Evolutionary conservation across 2,113 vertebrate species (phyloP).

Genomic region (Psilopsiagon aurifrons): DNA sequence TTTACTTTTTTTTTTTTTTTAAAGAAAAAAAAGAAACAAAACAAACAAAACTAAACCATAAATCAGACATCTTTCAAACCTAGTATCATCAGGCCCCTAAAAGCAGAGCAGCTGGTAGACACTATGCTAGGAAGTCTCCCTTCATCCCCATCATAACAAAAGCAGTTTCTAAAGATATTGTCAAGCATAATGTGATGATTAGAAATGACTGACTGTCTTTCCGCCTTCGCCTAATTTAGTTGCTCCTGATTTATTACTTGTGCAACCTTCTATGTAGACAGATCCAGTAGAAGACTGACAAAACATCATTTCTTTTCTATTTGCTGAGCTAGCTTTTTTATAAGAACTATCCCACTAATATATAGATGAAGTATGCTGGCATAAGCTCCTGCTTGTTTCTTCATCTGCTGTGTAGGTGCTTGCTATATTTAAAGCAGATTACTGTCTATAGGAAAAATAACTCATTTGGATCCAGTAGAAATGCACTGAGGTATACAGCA

Average conservation of each 20-base stretch:
- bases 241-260: constrained; percentile 22
- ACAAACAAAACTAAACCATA: not conserved
- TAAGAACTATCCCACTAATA: not conserved
- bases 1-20: not conserved
- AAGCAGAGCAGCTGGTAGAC: not conserved
- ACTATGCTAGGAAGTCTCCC: not conserved
- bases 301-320: not conserved
- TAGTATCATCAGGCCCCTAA: not conserved
- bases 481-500: not conserved
- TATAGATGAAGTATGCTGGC: not conserved
- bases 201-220: constrained; percentile 9
- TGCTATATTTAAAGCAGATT: constrained; percentile 43
- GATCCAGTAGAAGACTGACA: not conserved
- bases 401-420: not conserved
- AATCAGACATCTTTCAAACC: not conserved
- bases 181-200: not conserved
- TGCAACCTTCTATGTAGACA: not conserved
- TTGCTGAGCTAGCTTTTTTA: constrained; percentile 3
- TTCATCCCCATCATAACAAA: not conserved
- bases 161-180: not conserved
- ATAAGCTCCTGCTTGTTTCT: not conserved
- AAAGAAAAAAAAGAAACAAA: not conserved
- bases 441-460: constrained; percentile 8
- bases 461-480: not conserved
- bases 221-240: not conserved